Conservation (phyloP, 2,113 vertebrate genomes). For the Stigmatopora argus region DNA sequence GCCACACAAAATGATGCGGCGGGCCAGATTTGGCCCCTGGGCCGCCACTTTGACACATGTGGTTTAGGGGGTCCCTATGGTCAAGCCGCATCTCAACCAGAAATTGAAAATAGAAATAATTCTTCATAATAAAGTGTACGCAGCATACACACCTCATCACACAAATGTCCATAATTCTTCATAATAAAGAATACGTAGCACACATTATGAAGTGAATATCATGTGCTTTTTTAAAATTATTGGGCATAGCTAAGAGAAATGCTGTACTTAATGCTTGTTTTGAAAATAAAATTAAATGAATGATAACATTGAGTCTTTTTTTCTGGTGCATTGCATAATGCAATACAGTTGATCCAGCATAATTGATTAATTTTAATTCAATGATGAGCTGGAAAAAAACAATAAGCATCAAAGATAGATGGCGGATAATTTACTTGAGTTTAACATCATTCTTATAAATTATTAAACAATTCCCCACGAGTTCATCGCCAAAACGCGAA, state of each 20-base stretch:
- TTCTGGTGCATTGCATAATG: slow-evolving; percentile 7
- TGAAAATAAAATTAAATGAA: neutral
- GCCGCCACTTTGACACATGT: no score
- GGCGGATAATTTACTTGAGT: no score
- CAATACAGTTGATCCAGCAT: neutral
- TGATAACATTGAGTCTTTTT: neutral
- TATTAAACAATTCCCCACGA: no score
- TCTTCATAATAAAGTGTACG: slow-evolving; percentile 28
- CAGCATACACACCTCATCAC: slow-evolving; percentile 12
- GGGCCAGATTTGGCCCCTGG: no score
- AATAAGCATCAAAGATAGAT: no score
- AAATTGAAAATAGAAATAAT: neutral
- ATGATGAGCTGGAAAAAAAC: neutral
- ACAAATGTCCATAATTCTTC: neutral
- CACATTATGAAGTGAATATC: slow-evolving; percentile 36
- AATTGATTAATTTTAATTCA: neutral
- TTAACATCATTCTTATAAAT: no score
- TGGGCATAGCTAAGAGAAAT: neutral
- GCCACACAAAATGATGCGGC: no score
- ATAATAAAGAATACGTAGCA: slow-evolving; percentile 33
- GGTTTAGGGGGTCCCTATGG: no score
- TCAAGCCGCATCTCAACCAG: slow-evolving; percentile 40
- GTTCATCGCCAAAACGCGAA: neutral
- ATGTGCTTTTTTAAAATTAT: neutral
- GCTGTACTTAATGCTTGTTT: neutral